A percentile compares a stretch with the other conserved stretches of the same genome.
Conservation (phyloP, 37 sponge, comb jelly and placozoan genomes). For the Ianthella basta region DNA sequence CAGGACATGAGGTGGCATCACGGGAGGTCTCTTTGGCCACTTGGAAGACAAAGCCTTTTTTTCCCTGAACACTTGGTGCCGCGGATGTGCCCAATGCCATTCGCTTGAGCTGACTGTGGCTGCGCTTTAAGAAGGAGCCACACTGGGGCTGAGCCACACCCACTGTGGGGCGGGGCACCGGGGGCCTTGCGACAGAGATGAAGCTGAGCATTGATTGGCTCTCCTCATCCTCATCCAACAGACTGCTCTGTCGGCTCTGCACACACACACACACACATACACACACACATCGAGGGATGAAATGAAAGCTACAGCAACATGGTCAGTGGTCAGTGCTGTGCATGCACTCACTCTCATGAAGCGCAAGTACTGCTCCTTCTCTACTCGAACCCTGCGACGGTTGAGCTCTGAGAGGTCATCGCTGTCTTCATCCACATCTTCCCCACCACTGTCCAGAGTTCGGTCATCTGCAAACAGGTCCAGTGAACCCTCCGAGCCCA, state of each 20-base stretch:
- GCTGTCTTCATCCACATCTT: constrained; percentile 41
- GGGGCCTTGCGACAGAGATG: constrained; percentile 14
- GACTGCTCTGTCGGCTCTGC: neutral
- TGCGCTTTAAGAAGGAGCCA: constrained; percentile 70
- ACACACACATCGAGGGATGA: neutral
- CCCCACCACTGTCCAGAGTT: constrained; percentile 46
- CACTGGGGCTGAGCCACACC: neutral
- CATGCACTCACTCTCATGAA: constrained; percentile 57
- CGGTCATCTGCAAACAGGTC: constrained; percentile 75
- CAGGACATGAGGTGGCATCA: too few relatives aligned
- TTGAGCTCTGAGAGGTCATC: constrained; percentile 49
- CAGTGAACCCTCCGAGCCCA: constrained; percentile 69
- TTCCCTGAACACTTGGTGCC: constrained; percentile 27
- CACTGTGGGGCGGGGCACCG: neutral
- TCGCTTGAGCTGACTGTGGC: constrained; percentile 28
- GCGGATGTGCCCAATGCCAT: constrained; percentile 47
- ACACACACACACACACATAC: constrained; percentile 1
- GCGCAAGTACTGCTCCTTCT: constrained; percentile 79
- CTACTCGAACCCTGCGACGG: constrained; percentile 67
- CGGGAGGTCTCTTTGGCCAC: neutral
- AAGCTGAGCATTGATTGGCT: constrained; percentile 71
- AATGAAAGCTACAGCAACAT: too few relatives aligned
- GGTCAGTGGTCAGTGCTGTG: neutral
- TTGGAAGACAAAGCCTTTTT: constrained; percentile 70
- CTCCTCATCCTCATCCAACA: constrained; percentile 62